Percentiles rank a stretch among this genome's conserved stretches.
phyloP scores from a whole-genome alignment of 2,888 invertebrate genomes.

The Andricus quercusramuli region DNA sequence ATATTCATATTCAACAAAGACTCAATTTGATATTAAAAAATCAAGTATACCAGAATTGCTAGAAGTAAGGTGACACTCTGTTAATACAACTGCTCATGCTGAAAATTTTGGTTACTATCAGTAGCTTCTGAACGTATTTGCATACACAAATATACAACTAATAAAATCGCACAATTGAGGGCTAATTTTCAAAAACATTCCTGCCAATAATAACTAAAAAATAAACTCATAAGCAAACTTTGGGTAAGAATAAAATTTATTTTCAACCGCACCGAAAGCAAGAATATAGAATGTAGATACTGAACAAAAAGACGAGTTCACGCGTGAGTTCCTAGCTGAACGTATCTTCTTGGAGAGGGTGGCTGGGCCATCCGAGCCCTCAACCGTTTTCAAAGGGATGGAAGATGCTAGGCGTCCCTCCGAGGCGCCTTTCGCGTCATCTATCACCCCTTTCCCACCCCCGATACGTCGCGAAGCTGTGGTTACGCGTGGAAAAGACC shows the following conservation, averaged over 20 bases:
- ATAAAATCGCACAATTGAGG: too few relatives aligned
- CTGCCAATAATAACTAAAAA: too few relatives aligned
- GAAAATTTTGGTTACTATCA: too few relatives aligned
- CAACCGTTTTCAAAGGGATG: constrained; percentile 57
- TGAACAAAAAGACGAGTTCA: constrained; percentile 49
- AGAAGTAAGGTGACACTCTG: too few relatives aligned
- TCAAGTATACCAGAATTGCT: too few relatives aligned
- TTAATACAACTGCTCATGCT: too few relatives aligned
- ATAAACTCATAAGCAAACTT: background rate
- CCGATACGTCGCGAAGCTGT: constrained; percentile 58
- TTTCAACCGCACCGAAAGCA: background rate
- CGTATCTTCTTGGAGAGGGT: constrained; percentile 50
- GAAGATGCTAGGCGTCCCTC: constrained; percentile 64
- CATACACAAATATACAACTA: too few relatives aligned
- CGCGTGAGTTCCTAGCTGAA: constrained; percentile 48
- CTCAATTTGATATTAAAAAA: too few relatives aligned
- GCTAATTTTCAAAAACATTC: too few relatives aligned
- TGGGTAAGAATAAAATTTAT: background rate
- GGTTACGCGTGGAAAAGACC: constrained; percentile 55
- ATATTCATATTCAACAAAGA: too few relatives aligned
- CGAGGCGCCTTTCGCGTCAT: constrained; percentile 65
- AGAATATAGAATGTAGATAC: background rate
- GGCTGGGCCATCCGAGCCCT: constrained; percentile 49
- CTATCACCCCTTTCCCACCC: constrained; percentile 61
- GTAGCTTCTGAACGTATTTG: too few relatives aligned